phyloP scores from a whole-genome alignment of 2,888 invertebrate genomes.

The Sipha maydis region DNA sequence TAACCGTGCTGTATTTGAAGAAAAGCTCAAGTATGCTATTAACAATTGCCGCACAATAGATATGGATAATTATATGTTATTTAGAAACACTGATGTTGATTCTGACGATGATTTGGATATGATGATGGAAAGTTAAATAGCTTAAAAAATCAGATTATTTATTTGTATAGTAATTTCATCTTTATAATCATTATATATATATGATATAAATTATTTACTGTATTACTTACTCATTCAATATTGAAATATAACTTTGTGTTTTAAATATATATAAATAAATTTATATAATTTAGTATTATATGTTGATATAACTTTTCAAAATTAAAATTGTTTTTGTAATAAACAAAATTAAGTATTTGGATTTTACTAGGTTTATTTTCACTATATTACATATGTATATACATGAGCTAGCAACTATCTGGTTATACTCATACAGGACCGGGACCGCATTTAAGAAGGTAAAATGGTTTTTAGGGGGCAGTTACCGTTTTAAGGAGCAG shows the following conservation, averaged over 20 bases:
- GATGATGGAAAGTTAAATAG: conserved; percentile 23
- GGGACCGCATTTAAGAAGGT: too few species aligned
- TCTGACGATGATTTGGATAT: conserved; percentile 69
- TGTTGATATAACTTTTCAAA: not conserved
- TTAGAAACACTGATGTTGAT: conserved; percentile 71
- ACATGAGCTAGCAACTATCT: too few species aligned
- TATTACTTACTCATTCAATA: not conserved
- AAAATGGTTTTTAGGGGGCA: too few species aligned
- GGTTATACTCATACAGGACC: too few species aligned
- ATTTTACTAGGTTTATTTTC: not conserved
- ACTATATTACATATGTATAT: too few species aligned
- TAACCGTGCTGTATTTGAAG: conserved; percentile 73
- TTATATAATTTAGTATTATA: conserved; percentile 15
- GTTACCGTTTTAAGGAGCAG: too few species aligned
- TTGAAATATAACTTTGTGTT: not conserved
- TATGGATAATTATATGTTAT: conserved; percentile 78
- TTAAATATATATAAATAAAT: not conserved
- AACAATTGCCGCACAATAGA: conserved; percentile 76
- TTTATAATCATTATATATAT: not conserved
- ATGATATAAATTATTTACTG: not conserved
- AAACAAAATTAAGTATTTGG: not conserved
- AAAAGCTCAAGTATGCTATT: conserved; percentile 74
- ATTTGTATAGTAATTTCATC: not conserved
- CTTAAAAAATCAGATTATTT: not conserved
- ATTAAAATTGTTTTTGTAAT: conserved; percentile 5